Percentiles rank a stretch among this genome's conserved stretches.
These are phyloP conservation scores for Piaya cayana DNA, from an alignment of 2,113 vertebrate genomes.

Conservation along the genomic window DNA sequence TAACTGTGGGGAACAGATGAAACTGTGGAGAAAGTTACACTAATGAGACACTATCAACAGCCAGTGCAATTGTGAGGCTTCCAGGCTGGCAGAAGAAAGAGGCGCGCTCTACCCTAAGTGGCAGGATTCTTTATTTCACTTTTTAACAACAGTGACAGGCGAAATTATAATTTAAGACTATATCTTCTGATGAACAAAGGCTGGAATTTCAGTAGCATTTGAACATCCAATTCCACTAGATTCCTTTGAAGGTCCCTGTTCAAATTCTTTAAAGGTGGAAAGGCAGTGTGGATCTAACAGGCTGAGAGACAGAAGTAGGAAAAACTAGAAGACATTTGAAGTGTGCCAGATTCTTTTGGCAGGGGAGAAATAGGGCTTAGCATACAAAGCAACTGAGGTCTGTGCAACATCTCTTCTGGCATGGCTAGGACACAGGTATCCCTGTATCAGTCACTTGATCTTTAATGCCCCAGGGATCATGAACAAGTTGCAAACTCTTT, in stretches of 20 bases:
- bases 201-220: neutral
- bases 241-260: neutral
- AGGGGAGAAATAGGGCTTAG: neutral
- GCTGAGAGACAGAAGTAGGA: neutral
- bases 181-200: neutral
- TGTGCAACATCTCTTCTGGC: neutral
- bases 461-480: neutral
- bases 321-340: neutral
- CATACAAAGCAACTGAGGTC: neutral
- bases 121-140: conserved; percentile 16
- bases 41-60: conserved; percentile 30
- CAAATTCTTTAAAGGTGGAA: neutral
- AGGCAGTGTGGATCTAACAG: neutral
- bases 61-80: conserved; percentile 17
- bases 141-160: neutral
- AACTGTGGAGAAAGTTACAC: conserved; percentile 36
- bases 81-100: neutral
- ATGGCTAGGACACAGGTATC: neutral
- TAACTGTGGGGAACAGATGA: conserved; percentile 21
- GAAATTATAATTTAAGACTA: neutral
- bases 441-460: neutral
- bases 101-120: neutral
- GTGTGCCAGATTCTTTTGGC: neutral
- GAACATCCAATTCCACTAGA: neutral
- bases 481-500: neutral